Conservation (phyloP, 1,140 invertebrate genomes). For the Drosophila dunni region DNA sequence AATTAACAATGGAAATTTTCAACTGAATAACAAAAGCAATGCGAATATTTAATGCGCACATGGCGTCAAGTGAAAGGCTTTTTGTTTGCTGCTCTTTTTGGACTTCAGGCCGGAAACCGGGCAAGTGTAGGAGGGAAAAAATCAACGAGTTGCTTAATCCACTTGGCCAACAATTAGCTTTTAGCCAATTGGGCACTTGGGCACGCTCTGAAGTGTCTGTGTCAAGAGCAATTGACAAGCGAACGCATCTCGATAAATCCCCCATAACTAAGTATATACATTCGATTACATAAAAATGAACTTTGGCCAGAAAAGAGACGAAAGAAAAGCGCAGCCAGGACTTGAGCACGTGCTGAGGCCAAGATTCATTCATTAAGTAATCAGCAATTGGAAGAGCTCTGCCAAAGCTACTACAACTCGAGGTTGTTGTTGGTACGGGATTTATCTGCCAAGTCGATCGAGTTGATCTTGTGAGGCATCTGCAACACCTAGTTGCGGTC, state of each 20-base stretch:
- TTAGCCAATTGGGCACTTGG: constrained; percentile 43
- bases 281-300: constrained; percentile 32
- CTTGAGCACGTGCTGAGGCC: constrained; percentile 54
- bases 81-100: neutral
- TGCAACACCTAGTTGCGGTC: constrained; percentile 39
- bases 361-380: constrained; percentile 55
- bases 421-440: constrained; percentile 12
- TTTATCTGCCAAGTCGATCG: constrained; percentile 43
- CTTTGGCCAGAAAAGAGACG: constrained; percentile 17
- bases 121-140: neutral
- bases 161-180: constrained; percentile 36
- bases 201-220: constrained; percentile 27
- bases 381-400: constrained; percentile 27
- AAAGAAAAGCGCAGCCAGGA: constrained; percentile 37
- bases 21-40: constrained; percentile 10
- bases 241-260: constrained; percentile 19
- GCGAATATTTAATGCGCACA: constrained; percentile 13
- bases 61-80: constrained; percentile 23
- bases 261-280: neutral
- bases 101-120: constrained; percentile 23
- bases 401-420: neutral
- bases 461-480: constrained; percentile 36
- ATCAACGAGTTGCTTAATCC: constrained; percentile 26
- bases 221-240: constrained; percentile 26
- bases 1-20: constrained; percentile 20